Base-by-base conservation (phyloP, 2,113 vertebrate species). In the Bucco capensis region DNA sequence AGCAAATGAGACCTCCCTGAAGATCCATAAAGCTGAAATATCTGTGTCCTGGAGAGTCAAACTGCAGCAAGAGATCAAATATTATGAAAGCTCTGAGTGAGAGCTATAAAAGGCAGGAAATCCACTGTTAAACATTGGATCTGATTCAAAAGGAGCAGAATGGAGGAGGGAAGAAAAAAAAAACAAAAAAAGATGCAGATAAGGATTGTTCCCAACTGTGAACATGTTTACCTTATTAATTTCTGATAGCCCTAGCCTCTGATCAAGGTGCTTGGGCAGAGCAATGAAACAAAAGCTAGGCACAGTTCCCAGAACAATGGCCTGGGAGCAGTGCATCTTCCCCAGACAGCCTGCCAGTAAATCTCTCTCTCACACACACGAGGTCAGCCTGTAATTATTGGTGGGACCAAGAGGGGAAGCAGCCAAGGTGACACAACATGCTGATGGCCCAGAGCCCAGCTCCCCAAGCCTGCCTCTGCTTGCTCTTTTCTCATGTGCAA, bases 81-180 rank as follows among this genome's bases (percentile, higher is more conserved):
- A 82, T 81, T 88, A 89, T 84, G 74, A 83, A 64, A 87, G 82
- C 61, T 88, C 58, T 42, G 77, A 89, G 53, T 5, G 13, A 67
- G 66, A 94, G 84, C 78, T 57, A 46, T 82, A 81, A 81, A 61
- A 96, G 62, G 57, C 93, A 93, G 91, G 88, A 90, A 91, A 94
- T 40, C 50, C 86, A 90, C 49, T 3, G 28, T 54, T 30, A 47
- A 75, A 73, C 47, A 66, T 23, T 92, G 90, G 83, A 90, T 57
- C 56, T 3, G 35, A 66, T 70, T 65, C 94, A 88, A 80, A 46
- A 88, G 51, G 40, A 80, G 67, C 47, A 70, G 76, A 65, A 79
- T 1, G 15, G 67, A 79, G 77, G 50, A 57, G 80, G 8, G 8
- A 9, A 28, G 8, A 51, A 51, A 14, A 51, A 51, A 13, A 22